phyloP scores from a whole-genome alignment of 2,888 invertebrate genomes.

The Drosophila lacicola region DNA sequence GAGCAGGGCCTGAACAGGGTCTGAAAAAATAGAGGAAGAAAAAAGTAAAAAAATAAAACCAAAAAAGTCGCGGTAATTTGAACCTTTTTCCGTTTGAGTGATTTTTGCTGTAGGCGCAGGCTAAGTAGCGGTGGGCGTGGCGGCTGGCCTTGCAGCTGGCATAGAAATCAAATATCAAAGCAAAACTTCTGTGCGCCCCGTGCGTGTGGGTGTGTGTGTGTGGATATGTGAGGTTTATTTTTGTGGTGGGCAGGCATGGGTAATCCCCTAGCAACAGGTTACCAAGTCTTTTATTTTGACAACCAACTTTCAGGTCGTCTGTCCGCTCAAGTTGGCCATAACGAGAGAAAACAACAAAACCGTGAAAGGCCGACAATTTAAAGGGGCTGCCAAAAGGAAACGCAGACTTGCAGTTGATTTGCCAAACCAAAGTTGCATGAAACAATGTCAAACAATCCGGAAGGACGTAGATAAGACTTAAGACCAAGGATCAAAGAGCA shows the following conservation, averaged over 20 bases:
- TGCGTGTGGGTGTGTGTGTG: constrained; percentile 2
- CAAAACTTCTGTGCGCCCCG: constrained; percentile 27
- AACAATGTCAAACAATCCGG: constrained; percentile 67
- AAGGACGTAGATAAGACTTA: constrained; percentile 46
- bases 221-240: constrained; percentile 9
- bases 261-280: constrained; percentile 77
- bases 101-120: constrained; percentile 44
- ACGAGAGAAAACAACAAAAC: constrained; percentile 27
- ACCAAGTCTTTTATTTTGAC: constrained; percentile 69
- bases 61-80: constrained; percentile 75
- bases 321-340: constrained; percentile 13
- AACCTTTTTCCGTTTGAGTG: constrained; percentile 79
- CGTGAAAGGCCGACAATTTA: constrained; percentile 28
- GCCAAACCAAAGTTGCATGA: constrained; percentile 74
- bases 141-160: constrained; percentile 15
- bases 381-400: constrained; percentile 19
- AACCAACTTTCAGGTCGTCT: constrained; percentile 35
- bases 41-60: constrained; percentile 23
- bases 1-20: neutral
- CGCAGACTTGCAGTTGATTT: constrained; percentile 66
- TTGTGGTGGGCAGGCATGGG: constrained; percentile 41
- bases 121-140: constrained; percentile 31
- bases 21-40: constrained; percentile 11
- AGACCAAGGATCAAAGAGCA: constrained; percentile 2
- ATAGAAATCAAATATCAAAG: constrained; percentile 78